Percentiles rank a stretch among this genome's conserved stretches.
These are phyloP conservation scores for Alouatta palliata DNA, from an alignment of 2,113 vertebrate genomes.

Conservation along the genomic window DNA sequence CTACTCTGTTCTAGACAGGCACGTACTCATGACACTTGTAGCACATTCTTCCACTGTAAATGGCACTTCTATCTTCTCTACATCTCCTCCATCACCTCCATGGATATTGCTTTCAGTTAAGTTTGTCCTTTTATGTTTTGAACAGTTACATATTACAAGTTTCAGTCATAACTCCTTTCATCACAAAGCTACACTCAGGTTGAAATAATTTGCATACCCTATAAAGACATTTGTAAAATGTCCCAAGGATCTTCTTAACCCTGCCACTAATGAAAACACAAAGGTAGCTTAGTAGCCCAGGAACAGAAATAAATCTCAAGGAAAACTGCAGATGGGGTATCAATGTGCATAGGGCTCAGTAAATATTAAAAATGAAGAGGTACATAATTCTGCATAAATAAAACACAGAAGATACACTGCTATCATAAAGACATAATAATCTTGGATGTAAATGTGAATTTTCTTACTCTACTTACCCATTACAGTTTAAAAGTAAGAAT, in stretches of 20 bases:
- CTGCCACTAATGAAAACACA: not conserved
- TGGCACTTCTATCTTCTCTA: not conserved
- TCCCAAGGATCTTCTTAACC: not conserved
- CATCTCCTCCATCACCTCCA: not conserved
- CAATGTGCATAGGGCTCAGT: not conserved
- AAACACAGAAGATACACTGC: not conserved
- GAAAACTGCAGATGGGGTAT: not conserved
- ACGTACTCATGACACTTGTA: not conserved
- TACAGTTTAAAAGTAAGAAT: not conserved
- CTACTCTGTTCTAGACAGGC: not conserved
- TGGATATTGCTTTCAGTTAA: not conserved
- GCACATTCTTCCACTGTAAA: not conserved
- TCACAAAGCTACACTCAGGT: not conserved
- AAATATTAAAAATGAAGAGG: not conserved
- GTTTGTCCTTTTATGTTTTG: not conserved
- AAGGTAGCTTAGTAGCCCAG: accelerated
- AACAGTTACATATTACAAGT: not conserved
- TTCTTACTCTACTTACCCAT: not conserved
- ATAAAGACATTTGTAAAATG: not conserved
- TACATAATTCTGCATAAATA: not conserved
- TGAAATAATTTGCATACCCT: not conserved
- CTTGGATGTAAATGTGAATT: not conserved
- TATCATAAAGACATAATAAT: not conserved
- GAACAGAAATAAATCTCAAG: not conserved
- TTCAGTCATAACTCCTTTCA: not conserved